Base-by-base conservation (phyloP, 2,113 vertebrate species). In the Mastomys natalensis region DNA sequence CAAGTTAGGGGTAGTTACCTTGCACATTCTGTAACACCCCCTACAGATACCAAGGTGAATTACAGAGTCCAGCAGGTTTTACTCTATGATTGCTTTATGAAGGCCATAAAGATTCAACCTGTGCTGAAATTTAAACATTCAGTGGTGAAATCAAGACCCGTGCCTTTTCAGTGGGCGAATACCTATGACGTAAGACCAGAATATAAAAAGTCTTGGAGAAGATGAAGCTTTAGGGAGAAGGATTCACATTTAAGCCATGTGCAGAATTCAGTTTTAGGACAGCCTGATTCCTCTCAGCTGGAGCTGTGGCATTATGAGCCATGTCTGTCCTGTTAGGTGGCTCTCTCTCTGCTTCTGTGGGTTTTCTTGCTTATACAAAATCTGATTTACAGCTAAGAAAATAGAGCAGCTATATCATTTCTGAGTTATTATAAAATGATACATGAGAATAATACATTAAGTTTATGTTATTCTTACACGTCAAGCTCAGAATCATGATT, bases 401-500 rank as follows among this genome's bases (percentile, higher is more conserved):
- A 43, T 34, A 72, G 10, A 92, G 48, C 9, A 60, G 19, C 37
- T 73, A 4, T 68, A 70, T 60, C 68, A 72, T 11, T 58, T 82
- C 12, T 89, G 68, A 91, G 62, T 94, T 91, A 87, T 58, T 91
- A 84, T 43, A 74, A 96, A 89, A 90, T 68, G 29, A 80, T 68
- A 53, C n/a, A 87, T 19, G 80, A 93, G 53, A 74, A 74, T 55
- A 91, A 89, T 31, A 43, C 1, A 77, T 53, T 70, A 21, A 31
- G 43, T 91, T 87, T 68, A 64, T 51, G 26, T 62, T 85, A 64
- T 19, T 62, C 3, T 66, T 62, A 34, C 10, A 58, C 2, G 5
- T 45, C 81, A 81, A 74, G 5, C 72, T 92, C 34, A 89, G 16
- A 88, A 89, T 70, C 16, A 81, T 21, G 17, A 19, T 74, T 89